Base-by-base conservation (phyloP, 2,113 vertebrate genomes). In the Callopanchax toddi region DNA sequence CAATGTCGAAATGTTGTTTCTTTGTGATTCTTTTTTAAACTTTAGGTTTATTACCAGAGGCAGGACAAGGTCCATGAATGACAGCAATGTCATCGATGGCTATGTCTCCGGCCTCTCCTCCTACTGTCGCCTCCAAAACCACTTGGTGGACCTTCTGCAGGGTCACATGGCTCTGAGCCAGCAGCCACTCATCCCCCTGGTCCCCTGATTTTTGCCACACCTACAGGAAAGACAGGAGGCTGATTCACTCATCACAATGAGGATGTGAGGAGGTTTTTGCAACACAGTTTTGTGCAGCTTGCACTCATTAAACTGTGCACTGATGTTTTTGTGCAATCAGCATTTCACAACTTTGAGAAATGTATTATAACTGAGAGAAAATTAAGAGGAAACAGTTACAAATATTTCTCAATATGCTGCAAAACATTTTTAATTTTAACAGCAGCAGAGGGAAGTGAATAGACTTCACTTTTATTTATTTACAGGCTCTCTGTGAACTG, bases 191-290 rank as follows among this genome's bases (percentile, higher is more conserved):
- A 25, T 89, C 83, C 15, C 76, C 83, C 45, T 88, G 89, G 59
- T 83, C 83, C 45, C 89, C 87, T 37, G 60, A 67, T 57, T 85
- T 89, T 77, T 90, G 87, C 92, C 92, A 93, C 64, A 92, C 78
- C 92, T 93, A 77, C 68, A 83, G 82, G 75, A 87, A 88, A 71
- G 81, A 81, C 46, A 17, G 56, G 51, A 76, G 67, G 55, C 29
- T 83, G 78, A 87, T 70, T 88, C 82, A 88, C 57, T 77, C 6
- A 16, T 40, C 49, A 18, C 76, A 89, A 85, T 81, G 79, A 87
- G 86, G 87, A 90, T 88, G 86, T 89, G 83, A 79, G 79, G 64
- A 72, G 20, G 37, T 69, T 85, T 87, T 58, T 82, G 86, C 86
- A 84, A 87, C 73, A 79, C 56, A 3, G 51, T 44, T 73, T 64